A percentile compares a stretch with the other conserved stretches of the same genome.
Evolutionary conservation across 2,113 vertebrate genomes (phyloP).

Genomic region (Jaculus jaculus): DNA sequence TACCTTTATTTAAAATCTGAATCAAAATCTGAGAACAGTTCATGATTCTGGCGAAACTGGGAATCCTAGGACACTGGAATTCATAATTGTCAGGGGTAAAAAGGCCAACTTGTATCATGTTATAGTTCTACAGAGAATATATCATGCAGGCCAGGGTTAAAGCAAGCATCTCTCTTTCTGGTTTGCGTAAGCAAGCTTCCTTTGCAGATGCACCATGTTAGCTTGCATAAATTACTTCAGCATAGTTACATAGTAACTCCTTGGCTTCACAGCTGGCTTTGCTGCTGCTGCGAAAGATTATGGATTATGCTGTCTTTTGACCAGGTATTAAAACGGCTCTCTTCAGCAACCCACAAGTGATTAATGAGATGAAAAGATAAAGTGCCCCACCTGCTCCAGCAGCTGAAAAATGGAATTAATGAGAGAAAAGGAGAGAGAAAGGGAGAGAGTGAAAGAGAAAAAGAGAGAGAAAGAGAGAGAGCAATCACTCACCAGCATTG

Average conservation of each 20-base stretch:
- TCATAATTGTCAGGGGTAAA: not conserved
- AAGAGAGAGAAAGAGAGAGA: slow-evolving; percentile 15
- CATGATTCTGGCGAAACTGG: not conserved
- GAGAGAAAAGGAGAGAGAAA: not conserved
- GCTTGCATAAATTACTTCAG: slow-evolving; percentile 67
- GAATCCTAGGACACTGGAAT: not conserved
- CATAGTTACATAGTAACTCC: slow-evolving; percentile 65
- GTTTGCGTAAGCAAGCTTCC: slow-evolving; percentile 42
- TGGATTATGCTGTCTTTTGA: slow-evolving; percentile 78
- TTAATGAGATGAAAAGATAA: slow-evolving; percentile 86
- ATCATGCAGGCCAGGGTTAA: not conserved
- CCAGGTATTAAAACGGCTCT: slow-evolving; percentile 83
- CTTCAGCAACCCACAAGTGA: slow-evolving; percentile 81
- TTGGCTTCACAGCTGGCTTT: slow-evolving; percentile 74
- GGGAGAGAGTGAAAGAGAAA: slow-evolving; percentile 27
- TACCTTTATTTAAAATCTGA: not conserved
- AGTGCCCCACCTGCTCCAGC: slow-evolving; percentile 82
- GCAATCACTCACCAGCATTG: slow-evolving; percentile 66
- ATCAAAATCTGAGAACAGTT: not conserved
- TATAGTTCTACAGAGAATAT: not conserved
- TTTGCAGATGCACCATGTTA: slow-evolving; percentile 55
- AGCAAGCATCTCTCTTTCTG: slow-evolving; percentile 43
- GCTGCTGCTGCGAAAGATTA: slow-evolving; percentile 73
- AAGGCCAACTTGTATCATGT: not conserved
- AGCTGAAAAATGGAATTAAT: slow-evolving; percentile 84